A percentile compares a stretch with the other conserved stretches of the same genome.
Evolutionary conservation across 2,797 vertebrate genomes (phyloP).

Genomic region (Xenops minutus): DNA sequence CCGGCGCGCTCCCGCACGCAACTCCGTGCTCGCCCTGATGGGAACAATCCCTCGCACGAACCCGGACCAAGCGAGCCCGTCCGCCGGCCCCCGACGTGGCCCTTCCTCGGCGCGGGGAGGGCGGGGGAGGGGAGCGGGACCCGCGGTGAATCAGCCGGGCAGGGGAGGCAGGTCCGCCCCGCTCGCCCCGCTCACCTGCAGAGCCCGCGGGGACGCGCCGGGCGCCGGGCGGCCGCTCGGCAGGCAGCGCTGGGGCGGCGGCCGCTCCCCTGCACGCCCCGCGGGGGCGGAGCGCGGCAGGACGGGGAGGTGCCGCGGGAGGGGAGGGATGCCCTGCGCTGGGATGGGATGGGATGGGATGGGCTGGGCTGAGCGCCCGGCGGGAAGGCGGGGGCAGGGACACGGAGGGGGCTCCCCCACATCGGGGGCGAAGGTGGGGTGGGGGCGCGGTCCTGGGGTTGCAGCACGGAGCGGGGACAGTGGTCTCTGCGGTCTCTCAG

Average conservation of each 20-base stretch:
- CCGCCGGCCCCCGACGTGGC: background rate
- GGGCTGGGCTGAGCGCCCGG: background rate
- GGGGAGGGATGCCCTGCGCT: accelerated
- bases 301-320: background rate
- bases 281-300: background rate
- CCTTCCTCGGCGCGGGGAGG: background rate
- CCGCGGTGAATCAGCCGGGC: background rate
- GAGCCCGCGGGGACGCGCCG: background rate
- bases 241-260: background rate
- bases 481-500: accelerated
- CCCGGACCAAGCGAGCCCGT: background rate
- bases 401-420: accelerated
- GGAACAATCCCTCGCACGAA: background rate
- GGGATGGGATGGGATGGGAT: too few relatives aligned
- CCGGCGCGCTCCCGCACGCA: background rate
- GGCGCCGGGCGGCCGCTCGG: background rate
- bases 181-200: background rate
- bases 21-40: background rate
- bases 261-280: background rate
- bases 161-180: background rate
- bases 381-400: accelerated
- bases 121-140: background rate
- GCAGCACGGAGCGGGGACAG: accelerated
- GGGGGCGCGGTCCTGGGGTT: accelerated
- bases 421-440: accelerated